These are phyloP conservation scores for Porites lutea DNA, from an alignment of 64 coral and sea anemone species.

Conservation along the genomic window DNA sequence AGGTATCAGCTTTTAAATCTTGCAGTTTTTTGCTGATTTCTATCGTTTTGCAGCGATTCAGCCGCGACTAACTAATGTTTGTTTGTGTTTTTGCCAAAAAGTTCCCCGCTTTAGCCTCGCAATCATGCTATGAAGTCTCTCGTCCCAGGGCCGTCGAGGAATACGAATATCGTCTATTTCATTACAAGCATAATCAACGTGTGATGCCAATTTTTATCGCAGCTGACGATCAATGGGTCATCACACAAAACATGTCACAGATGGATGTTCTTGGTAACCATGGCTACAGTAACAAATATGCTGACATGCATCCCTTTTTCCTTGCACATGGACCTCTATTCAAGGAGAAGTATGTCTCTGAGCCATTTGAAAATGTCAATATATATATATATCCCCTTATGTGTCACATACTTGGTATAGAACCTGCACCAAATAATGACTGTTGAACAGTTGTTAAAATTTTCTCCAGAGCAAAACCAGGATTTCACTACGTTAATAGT, in stretches of 20 bases:
- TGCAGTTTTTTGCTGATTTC: too few relatives aligned
- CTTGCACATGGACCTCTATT: slow-evolving; percentile 85
- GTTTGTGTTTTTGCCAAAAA: too few relatives aligned
- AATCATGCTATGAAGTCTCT: too few relatives aligned
- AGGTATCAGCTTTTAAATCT: too few relatives aligned
- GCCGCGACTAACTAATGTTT: too few relatives aligned
- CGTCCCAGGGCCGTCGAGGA: too few relatives aligned
- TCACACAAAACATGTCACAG: slow-evolving; percentile 50
- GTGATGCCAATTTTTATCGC: slow-evolving; percentile 80
- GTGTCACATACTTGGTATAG: slow-evolving; percentile 77
- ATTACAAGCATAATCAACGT: slow-evolving; percentile 87
- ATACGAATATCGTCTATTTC: too few relatives aligned
- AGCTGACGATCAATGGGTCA: slow-evolving; percentile 72
- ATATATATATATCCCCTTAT: slow-evolving; percentile 91
- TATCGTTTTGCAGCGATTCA: too few relatives aligned
- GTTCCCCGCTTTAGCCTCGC: too few relatives aligned
- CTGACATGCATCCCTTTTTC: slow-evolving; percentile 90
- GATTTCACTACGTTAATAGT: slow-evolving; percentile 68
- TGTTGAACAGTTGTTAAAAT: slow-evolving; percentile 49
- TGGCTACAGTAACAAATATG: slow-evolving; percentile 82
- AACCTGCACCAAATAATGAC: slow-evolving; percentile 89
- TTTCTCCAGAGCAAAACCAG: slow-evolving; percentile 29
- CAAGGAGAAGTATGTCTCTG: slow-evolving; percentile 76
- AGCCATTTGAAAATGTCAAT: slow-evolving; percentile 88
- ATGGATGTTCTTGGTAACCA: slow-evolving; percentile 60